Base-by-base conservation (phyloP, 2,888 invertebrate genomes). In the Cordilura impudica region DNA sequence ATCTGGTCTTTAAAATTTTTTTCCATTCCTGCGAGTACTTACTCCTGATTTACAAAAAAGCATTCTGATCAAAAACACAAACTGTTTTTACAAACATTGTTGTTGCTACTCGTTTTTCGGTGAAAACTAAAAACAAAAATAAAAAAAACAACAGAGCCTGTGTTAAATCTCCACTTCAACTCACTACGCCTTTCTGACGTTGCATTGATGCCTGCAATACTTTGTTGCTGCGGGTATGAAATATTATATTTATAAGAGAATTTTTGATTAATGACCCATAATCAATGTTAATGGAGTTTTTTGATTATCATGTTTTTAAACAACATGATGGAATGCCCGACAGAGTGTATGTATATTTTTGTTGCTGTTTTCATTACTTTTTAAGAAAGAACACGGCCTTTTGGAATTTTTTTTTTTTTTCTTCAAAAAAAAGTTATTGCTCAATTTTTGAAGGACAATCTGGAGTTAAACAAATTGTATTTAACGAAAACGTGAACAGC, bases 181-280 rank as follows among this genome's bases (percentile, higher is more conserved):
- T 39, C 35, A 39, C 35, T 39, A 39, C 14, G 63, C 63, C 63
- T 65, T 19, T n/a, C 26, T 67, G 60, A 35, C 45, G 51, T 70
- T 70, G 65, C 35, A 47, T 45, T 31, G 7, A 4, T 58, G 35
- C 35, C 58, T 66, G 73, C 39, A 60, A 74, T 74, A 69, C 51
- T 72, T 67, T 61, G 26, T 19, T 26, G 63, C 63, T 51, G 69
- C 78, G 66, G 74, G 70, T 71, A 79, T 75, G 79, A 79, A 79
- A 79, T 79, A 79, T 79, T 79, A 79, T 79, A 79, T 79, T 79
- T 79, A 79, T 79, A 79, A 71, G 79, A 71, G 75, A 75, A 79
- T 75, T 79, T 79, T 79, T 79, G 79, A 79, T 79, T 79, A 79
- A 79, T 79, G 79, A 79, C 79, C 79, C 75, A 79, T 79, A 79